Percentiles rank a stretch among this genome's conserved stretches.
Evolutionary conservation across 2,888 invertebrate genomes (phyloP).

Genomic region (Sinelater perroti): DNA sequence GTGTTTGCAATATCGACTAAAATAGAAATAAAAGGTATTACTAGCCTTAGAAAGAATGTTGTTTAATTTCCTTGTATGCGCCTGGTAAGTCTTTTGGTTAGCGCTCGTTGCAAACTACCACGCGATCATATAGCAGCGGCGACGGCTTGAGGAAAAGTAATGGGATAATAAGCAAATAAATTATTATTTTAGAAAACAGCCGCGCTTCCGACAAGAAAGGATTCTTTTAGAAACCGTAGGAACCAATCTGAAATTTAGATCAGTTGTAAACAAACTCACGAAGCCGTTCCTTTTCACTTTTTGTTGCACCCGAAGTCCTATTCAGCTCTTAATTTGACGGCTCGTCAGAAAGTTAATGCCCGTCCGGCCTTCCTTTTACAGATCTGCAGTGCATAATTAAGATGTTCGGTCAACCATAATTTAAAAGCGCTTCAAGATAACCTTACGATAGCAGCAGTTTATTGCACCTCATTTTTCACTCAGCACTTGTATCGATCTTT

Average conservation of each 20-base stretch:
- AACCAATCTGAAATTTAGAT: slow-evolving; percentile 11
- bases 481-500: slow-evolving; percentile 4
- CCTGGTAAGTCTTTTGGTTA: no score
- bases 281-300: no score
- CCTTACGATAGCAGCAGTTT: background rate
- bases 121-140: no score
- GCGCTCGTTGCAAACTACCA: no score
- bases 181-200: slow-evolving; percentile 3
- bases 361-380: slow-evolving; percentile 3
- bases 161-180: background rate
- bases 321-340: slow-evolving; percentile 2
- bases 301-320: no score
- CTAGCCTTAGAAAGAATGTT: no score
- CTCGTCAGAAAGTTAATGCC: slow-evolving; percentile 6
- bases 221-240: background rate
- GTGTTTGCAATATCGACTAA: no score
- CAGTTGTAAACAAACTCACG: no score
- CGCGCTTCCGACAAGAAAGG: slow-evolving; percentile 2
- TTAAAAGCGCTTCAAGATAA: background rate
- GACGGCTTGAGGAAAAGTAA: slow-evolving; percentile 2
- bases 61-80: no score
- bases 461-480: slow-evolving; percentile 8
- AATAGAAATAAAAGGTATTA: no score
- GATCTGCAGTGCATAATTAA: slow-evolving; percentile 1
- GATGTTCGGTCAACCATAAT: slow-evolving; percentile 4